A percentile compares a stretch with the other conserved stretches of the same genome.
phyloP scores from a whole-genome alignment of 2,888 invertebrate genomes.

The Leptopilina syphax region DNA sequence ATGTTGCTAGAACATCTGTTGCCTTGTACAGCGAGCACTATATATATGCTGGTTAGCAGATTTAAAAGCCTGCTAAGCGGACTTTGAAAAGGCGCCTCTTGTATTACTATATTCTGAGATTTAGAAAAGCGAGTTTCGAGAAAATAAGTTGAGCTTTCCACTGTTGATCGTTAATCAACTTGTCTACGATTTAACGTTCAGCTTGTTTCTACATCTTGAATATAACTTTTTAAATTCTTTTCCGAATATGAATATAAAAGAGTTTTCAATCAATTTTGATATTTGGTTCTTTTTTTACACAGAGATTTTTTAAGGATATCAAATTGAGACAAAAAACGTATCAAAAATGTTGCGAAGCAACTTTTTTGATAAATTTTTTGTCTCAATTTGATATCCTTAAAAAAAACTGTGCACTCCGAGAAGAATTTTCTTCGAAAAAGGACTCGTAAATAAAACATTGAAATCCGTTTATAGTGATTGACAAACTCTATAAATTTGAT shows the following conservation, averaged over 20 bases:
- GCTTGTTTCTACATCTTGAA: not conserved
- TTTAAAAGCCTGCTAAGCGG: slow-evolving; percentile 18
- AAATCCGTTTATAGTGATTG: too few species aligned
- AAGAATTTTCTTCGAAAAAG: too few species aligned
- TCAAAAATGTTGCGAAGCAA: too few species aligned
- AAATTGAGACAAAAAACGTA: too few species aligned
- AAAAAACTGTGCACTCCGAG: too few species aligned
- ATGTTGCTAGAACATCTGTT: slow-evolving; percentile 21
- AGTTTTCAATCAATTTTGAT: not conserved
- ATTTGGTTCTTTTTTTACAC: not conserved
- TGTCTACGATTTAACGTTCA: slow-evolving; percentile 20
- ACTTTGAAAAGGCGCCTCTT: slow-evolving; percentile 6
- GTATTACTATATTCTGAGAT: slow-evolving; percentile 39
- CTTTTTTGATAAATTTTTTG: too few species aligned
- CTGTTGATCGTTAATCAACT: slow-evolving; percentile 33
- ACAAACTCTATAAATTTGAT: too few species aligned
- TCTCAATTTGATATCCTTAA: too few species aligned
- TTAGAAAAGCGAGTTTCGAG: slow-evolving; percentile 24
- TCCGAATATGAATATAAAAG: not conserved
- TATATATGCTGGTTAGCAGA: slow-evolving; percentile 1
- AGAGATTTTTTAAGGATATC: too few species aligned
- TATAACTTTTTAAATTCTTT: not conserved
- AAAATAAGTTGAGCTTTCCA: slow-evolving; percentile 21
- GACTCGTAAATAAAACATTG: too few species aligned
- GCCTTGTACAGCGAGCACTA: slow-evolving; percentile 12